These are phyloP conservation scores for Galerucella pusilla DNA, from an alignment of 2,888 invertebrate genomes.

Conservation along the genomic window DNA sequence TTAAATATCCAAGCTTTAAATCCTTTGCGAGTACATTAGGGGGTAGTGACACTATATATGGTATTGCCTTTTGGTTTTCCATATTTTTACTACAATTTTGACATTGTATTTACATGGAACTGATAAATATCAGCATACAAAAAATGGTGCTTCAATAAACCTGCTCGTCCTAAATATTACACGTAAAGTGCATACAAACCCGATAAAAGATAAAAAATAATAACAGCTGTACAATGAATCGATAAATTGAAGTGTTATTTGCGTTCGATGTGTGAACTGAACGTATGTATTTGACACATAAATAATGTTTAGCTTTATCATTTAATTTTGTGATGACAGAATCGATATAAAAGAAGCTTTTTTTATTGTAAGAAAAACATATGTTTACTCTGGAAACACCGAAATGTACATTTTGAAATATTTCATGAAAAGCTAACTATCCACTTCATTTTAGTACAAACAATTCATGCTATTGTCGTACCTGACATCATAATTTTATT, in stretches of 20 bases:
- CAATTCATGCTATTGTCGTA: neutral
- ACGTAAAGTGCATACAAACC: neutral
- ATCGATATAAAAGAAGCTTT: conserved; percentile 1
- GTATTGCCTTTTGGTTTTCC: too few species aligned
- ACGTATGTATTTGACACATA: conserved; percentile 15
- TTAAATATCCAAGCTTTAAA: too few species aligned
- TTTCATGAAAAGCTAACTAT: too few species aligned
- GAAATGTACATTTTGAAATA: neutral
- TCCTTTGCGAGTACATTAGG: too few species aligned
- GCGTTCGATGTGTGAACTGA: conserved; percentile 8
- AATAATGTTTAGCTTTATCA: conserved; percentile 9
- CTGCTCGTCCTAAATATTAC: neutral
- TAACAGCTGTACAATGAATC: conserved; percentile 16
- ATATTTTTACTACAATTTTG: too few species aligned
- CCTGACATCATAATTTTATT: too few species aligned
- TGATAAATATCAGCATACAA: neutral
- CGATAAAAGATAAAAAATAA: conserved; percentile 10
- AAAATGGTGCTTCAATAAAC: neutral
- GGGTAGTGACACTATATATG: too few species aligned
- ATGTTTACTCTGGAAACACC: neutral
- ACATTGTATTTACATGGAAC: neutral
- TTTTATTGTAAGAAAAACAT: neutral
- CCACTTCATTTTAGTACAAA: neutral
- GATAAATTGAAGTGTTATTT: conserved; percentile 15
- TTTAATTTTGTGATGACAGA: conserved; percentile 10